These are phyloP conservation scores for Chaetophractus vellerosus DNA, from an alignment of 2,797 vertebrate species.

Conservation along the genomic window DNA sequence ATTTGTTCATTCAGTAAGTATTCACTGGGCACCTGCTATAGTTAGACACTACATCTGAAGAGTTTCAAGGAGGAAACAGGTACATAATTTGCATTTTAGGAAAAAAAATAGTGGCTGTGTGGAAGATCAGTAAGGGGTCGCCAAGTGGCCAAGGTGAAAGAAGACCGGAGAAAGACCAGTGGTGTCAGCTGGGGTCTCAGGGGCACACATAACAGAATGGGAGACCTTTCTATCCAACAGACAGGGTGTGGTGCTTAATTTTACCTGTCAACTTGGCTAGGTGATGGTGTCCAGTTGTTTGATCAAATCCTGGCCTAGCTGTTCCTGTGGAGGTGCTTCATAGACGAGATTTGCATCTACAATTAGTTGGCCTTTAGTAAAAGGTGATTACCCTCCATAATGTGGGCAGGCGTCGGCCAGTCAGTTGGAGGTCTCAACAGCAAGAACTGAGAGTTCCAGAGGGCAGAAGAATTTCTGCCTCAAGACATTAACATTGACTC, in stretches of 20 bases:
- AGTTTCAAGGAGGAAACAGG: conserved; percentile 23
- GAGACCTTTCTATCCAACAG: neutral
- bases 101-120: neutral
- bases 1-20: neutral
- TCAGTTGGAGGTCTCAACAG: too few species aligned
- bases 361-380: too few species aligned
- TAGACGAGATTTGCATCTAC: too few species aligned
- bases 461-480: too few species aligned
- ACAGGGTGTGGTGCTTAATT: neutral
- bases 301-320: too few species aligned
- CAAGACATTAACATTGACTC: too few species aligned
- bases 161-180: neutral
- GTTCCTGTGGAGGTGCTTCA: too few species aligned
- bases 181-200: neutral
- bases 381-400: too few species aligned
- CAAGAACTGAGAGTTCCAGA: too few species aligned
- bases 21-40: neutral
- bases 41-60: neutral
- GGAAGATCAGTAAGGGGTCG: neutral
- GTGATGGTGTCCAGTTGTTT: too few species aligned
- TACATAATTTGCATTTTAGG: neutral
- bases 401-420: too few species aligned
- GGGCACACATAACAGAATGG: neutral
- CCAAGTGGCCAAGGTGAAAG: neutral
- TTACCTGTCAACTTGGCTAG: too few species aligned